Conservation (phyloP, 2,888 invertebrate species). For the Zygothrica quintamaculata region DNA sequence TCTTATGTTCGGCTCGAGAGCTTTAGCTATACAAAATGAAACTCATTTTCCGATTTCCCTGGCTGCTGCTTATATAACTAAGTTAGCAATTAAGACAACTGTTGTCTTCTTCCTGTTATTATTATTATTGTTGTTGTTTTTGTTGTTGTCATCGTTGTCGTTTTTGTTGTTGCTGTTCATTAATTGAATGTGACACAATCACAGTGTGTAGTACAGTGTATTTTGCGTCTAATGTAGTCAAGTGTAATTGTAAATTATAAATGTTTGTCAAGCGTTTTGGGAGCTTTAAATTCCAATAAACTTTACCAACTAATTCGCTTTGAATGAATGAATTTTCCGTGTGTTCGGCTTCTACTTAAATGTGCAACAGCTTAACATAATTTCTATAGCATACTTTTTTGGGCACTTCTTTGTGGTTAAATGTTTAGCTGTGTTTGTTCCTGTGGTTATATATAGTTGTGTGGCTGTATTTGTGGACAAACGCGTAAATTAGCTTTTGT, state of each 20-base stretch:
- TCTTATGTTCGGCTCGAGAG: not conserved
- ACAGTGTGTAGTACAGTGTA: constrained; percentile 13
- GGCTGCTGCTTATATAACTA: constrained; percentile 42
- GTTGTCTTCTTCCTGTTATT: constrained; percentile 12
- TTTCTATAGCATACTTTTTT: constrained; percentile 17
- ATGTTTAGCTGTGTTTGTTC: too few relatives aligned
- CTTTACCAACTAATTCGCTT: not conserved
- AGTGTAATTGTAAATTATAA: constrained; percentile 9
- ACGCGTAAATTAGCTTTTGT: constrained; percentile 42
- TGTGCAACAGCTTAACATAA: constrained; percentile 9
- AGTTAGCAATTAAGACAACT: constrained; percentile 59
- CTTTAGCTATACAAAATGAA: constrained; percentile 18
- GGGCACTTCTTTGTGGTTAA: not conserved
- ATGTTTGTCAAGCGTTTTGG: not conserved
- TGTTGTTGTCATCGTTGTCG: constrained; percentile 3
- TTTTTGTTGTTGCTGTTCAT: constrained; percentile 12
- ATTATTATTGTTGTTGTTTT: not conserved
- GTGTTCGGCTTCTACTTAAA: too few relatives aligned
- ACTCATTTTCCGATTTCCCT: constrained; percentile 40
- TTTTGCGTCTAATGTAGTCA: constrained; percentile 17
- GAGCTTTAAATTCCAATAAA: not conserved
- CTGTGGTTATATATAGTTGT: too few relatives aligned
- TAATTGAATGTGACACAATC: constrained; percentile 44
- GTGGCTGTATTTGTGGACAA: constrained; percentile 4
- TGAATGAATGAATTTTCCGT: too few relatives aligned